A percentile compares a stretch with the other conserved stretches of the same genome.
These are phyloP conservation scores for Dendropsophus ebraccatus DNA, from an alignment of 2,113 vertebrate species.

Conservation along the genomic window DNA sequence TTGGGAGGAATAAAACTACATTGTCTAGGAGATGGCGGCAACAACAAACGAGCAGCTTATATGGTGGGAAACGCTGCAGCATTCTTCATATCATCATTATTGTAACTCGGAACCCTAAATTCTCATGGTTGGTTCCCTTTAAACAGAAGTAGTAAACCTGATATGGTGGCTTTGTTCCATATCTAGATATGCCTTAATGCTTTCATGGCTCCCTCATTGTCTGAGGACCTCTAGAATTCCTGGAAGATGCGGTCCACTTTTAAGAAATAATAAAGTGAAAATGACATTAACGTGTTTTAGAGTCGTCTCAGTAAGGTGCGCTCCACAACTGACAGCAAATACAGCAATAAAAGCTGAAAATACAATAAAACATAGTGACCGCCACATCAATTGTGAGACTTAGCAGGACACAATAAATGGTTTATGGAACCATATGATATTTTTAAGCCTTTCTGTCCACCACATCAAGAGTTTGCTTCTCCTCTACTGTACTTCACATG, in stretches of 20 bases:
- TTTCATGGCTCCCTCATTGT: background rate
- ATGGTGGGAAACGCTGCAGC: no score
- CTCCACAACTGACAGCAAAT: background rate
- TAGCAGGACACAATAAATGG: background rate
- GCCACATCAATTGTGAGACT: background rate
- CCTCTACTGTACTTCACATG: conserved; percentile 17
- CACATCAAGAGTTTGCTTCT: conserved; percentile 45
- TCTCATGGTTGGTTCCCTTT: no score
- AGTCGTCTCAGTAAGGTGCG: background rate
- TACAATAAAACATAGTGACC: background rate
- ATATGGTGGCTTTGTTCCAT: background rate
- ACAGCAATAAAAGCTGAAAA: background rate
- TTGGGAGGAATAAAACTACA: no score
- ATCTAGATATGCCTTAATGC: background rate
- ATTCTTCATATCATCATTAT: no score
- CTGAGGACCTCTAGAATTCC: conserved; percentile 11
- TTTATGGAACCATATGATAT: conserved; percentile 23
- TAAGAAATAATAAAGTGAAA: background rate
- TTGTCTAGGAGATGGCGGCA: no score
- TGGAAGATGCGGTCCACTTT: background rate
- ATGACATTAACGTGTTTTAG: no score
- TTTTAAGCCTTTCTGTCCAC: conserved; percentile 14
- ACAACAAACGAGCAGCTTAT: no score
- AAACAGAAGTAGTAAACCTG: background rate
- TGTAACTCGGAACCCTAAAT: no score